Conservation (phyloP, 2,797 vertebrate species). For the Lepilemur septentrionalis region DNA sequence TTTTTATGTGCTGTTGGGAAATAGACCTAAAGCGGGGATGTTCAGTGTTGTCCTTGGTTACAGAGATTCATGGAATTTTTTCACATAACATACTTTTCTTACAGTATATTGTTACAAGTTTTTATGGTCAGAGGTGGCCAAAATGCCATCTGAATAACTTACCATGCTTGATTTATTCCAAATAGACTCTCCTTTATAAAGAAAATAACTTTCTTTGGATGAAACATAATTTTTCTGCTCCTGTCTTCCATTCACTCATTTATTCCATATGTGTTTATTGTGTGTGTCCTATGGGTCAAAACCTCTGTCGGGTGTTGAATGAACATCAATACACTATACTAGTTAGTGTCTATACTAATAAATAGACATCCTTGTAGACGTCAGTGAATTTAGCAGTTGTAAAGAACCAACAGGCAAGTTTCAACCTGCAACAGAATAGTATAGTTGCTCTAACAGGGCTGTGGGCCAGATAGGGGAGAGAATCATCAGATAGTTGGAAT, state of each 20-base stretch:
- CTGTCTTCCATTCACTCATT: not conserved
- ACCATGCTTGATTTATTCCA: not conserved
- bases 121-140: not conserved
- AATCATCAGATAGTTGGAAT: not conserved
- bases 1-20: not conserved
- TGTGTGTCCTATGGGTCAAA: not conserved
- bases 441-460: not conserved
- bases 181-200: not conserved
- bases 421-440: not conserved
- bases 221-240: not conserved
- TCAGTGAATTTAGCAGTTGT: not conserved
- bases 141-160: not conserved
- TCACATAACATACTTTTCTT: not conserved
- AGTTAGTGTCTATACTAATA: not conserved
- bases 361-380: not conserved
- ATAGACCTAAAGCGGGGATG: not conserved
- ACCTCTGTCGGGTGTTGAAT: not conserved
- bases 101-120: not conserved
- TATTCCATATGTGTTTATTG: not conserved
- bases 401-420: not conserved
- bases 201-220: not conserved
- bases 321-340: not conserved
- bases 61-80: not conserved
- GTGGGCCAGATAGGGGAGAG: conserved; percentile 13
- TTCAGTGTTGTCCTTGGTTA: not conserved